Evolutionary conservation across 2,888 invertebrate genomes (phyloP), one percentile per base, ranked within the genome.

Genomic region (Acheta domesticus): DNA sequence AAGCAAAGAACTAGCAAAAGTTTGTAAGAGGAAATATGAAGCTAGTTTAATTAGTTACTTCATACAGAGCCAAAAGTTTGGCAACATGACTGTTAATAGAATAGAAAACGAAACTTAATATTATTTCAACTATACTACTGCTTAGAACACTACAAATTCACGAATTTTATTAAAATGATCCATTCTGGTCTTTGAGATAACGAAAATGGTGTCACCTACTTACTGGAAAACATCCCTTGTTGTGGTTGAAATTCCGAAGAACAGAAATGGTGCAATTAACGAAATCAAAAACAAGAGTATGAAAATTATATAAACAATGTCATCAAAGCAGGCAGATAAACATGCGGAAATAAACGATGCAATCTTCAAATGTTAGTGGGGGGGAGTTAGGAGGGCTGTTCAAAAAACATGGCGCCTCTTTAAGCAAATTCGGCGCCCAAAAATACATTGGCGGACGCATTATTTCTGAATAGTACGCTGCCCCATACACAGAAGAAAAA

Each of bases 401-500:
- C 62, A 62, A 62, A 80, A 81, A 82, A 82, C 79, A 80, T 79
- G 80, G 76, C 75, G 80, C 78, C 79, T 80, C 75, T 79, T 73
- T 80, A 36, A 36, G 62, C 77, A 78, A 77, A 73, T 76, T 74
- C 50, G 78, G 76, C 80, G 81, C 77, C 80, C 81, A 82, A 82
- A 82, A 82, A 82, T 73, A 36, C 36, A 77, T 75, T 79, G 77
- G 80, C 80, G 75, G 77, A 80, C 79, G 80, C 73, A 77, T 79
- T 80, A 76, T 79, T 80, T 81, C 78, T 80, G 74, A 80, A 79
- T 79, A 80, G 91, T 92, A 92, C 93, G 92, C 91, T 91, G 93
- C 93, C 93, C 93, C 93, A 93, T 93, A 92, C 93, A 93, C 93
- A 93, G 92, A 92, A 90, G 89, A 91, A 93, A 93, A 93, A 93